Base-by-base conservation (phyloP, 2,888 invertebrate genomes). In the Latrodectus hesperus region DNA sequence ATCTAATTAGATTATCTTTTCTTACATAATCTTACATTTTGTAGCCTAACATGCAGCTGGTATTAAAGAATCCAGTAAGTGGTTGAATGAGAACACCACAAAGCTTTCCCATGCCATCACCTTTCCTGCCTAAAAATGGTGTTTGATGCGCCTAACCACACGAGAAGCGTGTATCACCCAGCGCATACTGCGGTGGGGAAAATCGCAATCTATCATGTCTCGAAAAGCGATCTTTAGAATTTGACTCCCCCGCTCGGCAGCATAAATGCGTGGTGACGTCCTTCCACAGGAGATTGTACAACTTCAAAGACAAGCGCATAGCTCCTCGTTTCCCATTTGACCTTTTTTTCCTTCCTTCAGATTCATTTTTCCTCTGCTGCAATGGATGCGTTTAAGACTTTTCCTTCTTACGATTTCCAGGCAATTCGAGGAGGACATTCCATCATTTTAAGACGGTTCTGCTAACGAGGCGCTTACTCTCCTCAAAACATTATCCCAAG, bases 371-470 rank as follows among this genome's bases (percentile, higher is more conserved):
- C 38, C 38, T 38, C 38, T 4, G 38, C 38, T 6, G 38, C 5
- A 38, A 38, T 14, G 10, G 60, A 60, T n/a, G 60, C 3, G n/a
- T 14, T 60, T 38, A 38, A 38, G 4, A 38, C 38, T 38, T 60
- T 16, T 55, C 2, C 8, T 60, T 60, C 16, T 8, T 60, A 60
- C 14, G 16, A 14, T 60, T 60, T n/a, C n/a, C n/a, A n/a, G 14
- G 60, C n/a, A 60, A 60, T n/a, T 60, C 12, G 60, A 60, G 60
- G 12, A 17, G 9, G 22, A 22, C 67, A 26, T 68, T 68, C 67
- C 67, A 68, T 68, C 67, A 68, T 68, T 68, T 68, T 68, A 17
- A n/a, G 67, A 68, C 67, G 67, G 67, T 68, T 68, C 8, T 26
- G 12, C 26, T 68, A 68, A 68, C 67, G 67, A 68, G 26, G 67